phyloP scores from a whole-genome alignment of 2,888 invertebrate species.

The Amorpha juglandis region DNA sequence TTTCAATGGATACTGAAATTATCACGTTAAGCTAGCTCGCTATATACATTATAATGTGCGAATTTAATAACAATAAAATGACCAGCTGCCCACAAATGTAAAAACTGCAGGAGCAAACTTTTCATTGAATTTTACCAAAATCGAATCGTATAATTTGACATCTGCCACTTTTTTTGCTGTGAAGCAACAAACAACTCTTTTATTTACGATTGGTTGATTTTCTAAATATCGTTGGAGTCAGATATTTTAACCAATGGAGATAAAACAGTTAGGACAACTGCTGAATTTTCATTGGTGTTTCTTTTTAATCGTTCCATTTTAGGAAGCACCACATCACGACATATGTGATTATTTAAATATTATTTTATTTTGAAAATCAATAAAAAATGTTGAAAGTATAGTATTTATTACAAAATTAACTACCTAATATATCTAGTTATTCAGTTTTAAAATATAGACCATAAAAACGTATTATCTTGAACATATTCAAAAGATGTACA shows the following conservation, averaged over 20 bases:
- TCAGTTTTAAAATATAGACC: too few species aligned
- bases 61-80: constrained; percentile 42
- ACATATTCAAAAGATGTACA: too few species aligned
- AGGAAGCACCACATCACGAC: too few species aligned
- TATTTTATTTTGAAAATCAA: too few species aligned
- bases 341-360: neutral
- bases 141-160: constrained; percentile 63
- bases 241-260: constrained; percentile 55
- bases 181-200: constrained; percentile 22
- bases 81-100: constrained; percentile 47
- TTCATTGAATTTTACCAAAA: constrained; percentile 52
- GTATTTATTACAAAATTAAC: too few species aligned
- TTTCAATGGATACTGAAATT: constrained; percentile 43
- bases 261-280: constrained; percentile 61
- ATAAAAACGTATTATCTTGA: too few species aligned
- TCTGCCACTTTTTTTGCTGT: constrained; percentile 47
- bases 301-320: constrained; percentile 11
- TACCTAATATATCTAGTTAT: too few species aligned
- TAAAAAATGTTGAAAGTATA: too few species aligned
- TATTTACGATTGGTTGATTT: constrained; percentile 51
- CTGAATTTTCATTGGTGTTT: constrained; percentile 29
- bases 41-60: constrained; percentile 51
- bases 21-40: constrained; percentile 46
- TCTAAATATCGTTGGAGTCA: constrained; percentile 41
- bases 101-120: constrained; percentile 53